Conservation (phyloP, 2,797 vertebrate species). For the Mormyrus proboscirostris region DNA sequence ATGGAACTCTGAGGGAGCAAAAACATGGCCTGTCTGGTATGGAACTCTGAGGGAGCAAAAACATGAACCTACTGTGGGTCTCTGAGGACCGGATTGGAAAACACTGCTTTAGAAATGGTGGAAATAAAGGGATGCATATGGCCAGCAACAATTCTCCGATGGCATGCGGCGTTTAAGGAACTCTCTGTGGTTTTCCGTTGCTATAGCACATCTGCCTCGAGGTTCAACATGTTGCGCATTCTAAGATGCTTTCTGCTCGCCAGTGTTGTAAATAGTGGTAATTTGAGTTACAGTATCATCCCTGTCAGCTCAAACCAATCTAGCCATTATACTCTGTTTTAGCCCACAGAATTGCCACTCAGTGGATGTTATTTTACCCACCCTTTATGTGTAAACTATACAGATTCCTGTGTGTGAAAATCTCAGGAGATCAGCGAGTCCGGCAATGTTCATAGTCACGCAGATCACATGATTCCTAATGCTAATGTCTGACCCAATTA, state of each 20-base stretch:
- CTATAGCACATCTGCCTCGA: not conserved
- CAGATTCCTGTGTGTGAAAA: not conserved
- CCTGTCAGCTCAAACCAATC: not conserved
- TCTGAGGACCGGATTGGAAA: not conserved
- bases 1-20: not conserved
- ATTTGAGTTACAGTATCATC: not conserved
- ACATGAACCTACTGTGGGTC: not conserved
- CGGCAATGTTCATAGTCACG: not conserved
- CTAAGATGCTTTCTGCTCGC: not conserved
- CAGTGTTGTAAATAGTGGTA: not conserved
- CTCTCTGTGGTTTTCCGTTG: not conserved
- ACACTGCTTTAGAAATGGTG: not conserved
- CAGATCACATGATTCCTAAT: not conserved
- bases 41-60: not conserved
- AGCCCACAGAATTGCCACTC: not conserved
- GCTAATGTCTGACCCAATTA: not conserved
- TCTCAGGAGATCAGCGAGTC: not conserved
- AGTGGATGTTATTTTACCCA: not conserved
- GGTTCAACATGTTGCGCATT: not conserved
- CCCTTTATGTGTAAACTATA: not conserved
- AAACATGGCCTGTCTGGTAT: not conserved
- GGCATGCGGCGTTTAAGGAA: not conserved
- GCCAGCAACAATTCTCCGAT: not conserved
- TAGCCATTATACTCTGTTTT: not conserved
- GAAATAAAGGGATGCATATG: not conserved